Evolutionary conservation across 2,888 invertebrate species (phyloP).

Genomic region (Drosophila lacicola): DNA sequence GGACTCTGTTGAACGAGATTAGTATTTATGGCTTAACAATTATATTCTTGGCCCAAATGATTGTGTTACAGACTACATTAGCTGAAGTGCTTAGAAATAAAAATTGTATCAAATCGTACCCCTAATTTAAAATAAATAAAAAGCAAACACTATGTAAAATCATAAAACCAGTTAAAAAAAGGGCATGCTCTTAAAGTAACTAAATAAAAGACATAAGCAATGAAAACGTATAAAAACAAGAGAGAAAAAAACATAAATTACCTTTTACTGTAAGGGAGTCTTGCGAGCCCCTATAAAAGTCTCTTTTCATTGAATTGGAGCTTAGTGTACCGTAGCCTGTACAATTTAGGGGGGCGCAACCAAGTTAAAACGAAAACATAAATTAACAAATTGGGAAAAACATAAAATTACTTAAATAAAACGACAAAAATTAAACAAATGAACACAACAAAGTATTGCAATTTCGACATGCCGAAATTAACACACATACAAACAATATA

Average conservation of each 20-base stretch:
- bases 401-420: slow-evolving; percentile 41
- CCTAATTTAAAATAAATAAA: slow-evolving; percentile 28
- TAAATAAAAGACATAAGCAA: slow-evolving; percentile 38
- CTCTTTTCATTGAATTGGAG: slow-evolving; percentile 91
- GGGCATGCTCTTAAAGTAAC: slow-evolving; percentile 53
- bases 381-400: slow-evolving; percentile 53
- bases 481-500: slow-evolving; percentile 32
- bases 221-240: slow-evolving; percentile 30
- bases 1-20: slow-evolving; percentile 83
- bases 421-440: slow-evolving; percentile 20
- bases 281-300: slow-evolving; percentile 96
- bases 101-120: slow-evolving; percentile 7
- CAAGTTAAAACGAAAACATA: slow-evolving; percentile 49
- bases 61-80: slow-evolving; percentile 20
- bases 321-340: slow-evolving; percentile 85
- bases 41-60: slow-evolving; percentile 12
- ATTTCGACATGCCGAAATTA: slow-evolving; percentile 48
- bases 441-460: slow-evolving; percentile 10
- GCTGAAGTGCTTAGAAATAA: slow-evolving; percentile 20
- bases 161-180: slow-evolving; percentile 7
- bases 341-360: slow-evolving; percentile 30
- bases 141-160: slow-evolving; percentile 7
- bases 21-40: slow-evolving; percentile 62
- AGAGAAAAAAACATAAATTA: slow-evolving; percentile 83
- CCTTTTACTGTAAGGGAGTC: slow-evolving; percentile 94